A percentile compares a stretch with the other conserved stretches of the same genome.
Conservation (phyloP, 2,797 vertebrate species). For the Malurus splendens region DNA sequence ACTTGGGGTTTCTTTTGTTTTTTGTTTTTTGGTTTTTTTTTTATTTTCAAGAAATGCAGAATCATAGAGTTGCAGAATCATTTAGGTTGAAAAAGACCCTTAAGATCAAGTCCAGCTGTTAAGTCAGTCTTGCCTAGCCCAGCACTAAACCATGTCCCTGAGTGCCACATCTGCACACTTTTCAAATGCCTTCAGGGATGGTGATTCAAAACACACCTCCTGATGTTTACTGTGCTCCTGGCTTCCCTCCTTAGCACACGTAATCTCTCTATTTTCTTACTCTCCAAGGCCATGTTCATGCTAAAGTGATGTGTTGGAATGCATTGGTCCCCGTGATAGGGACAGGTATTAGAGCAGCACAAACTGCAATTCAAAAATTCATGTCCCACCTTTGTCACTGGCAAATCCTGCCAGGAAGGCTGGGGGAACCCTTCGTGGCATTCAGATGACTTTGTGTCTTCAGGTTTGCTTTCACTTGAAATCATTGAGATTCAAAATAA, state of each 20-base stretch:
- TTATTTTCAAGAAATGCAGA: not conserved
- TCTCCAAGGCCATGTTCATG: not conserved
- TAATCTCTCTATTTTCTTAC: not conserved
- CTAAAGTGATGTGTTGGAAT: not conserved
- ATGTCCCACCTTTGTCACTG: not conserved
- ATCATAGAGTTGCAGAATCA: not conserved
- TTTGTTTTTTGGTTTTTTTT: too few species aligned
- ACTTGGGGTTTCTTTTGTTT: not conserved
- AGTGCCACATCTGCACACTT: fast-evolving
- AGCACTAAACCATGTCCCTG: not conserved
- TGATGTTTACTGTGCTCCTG: not conserved
- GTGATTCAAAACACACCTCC: not conserved
- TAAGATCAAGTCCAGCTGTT: fast-evolving
- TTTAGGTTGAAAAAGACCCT: not conserved
- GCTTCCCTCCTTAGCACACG: not conserved
- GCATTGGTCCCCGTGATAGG: not conserved
- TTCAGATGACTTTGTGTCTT: not conserved
- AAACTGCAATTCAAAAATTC: not conserved
- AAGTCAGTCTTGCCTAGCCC: fast-evolving
- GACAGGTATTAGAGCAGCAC: not conserved
- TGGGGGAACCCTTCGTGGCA: not conserved
- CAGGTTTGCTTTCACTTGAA: not conserved
- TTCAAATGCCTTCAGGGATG: not conserved
- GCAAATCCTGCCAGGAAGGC: not conserved
- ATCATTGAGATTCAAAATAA: not conserved